A percentile compares a stretch with the other conserved stretches of the same genome.
These are phyloP conservation scores for Strongylocentrotus purpuratus DNA, from an alignment of 35 echinoderm and acorn worm genomes.

Conservation along the genomic window DNA sequence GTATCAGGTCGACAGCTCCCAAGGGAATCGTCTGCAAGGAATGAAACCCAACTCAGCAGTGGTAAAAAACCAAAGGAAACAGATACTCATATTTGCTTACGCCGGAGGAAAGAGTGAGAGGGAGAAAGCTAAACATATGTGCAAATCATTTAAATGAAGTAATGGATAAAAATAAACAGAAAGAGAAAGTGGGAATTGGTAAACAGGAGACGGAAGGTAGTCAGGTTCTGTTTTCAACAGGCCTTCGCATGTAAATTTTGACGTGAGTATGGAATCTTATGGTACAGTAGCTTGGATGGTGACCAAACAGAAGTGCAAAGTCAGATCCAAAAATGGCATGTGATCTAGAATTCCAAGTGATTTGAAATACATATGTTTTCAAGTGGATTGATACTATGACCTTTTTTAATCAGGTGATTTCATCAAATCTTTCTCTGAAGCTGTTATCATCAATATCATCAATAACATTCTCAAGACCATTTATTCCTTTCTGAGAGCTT, in stretches of 20 bases:
- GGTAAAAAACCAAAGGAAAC: neutral
- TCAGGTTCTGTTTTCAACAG: too few species aligned
- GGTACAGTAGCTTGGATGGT: neutral
- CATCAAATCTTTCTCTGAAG: too few species aligned
- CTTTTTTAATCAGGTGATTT: neutral
- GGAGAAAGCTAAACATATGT: neutral
- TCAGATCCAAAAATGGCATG: neutral
- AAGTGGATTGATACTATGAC: neutral
- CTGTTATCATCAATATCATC: too few species aligned
- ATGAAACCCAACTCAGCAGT: neutral
- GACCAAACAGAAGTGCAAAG: neutral
- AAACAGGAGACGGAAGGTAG: neutral
- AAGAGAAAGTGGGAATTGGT: neutral
- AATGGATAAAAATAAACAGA: constrained; percentile 14
- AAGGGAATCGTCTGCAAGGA: neutral
- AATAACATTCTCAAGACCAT: too few species aligned
- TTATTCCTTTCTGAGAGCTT: too few species aligned
- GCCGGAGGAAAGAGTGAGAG: neutral
- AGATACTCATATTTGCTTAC: neutral
- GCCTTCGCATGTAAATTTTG: too few species aligned
- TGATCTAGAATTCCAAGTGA: neutral
- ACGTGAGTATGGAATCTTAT: neutral
- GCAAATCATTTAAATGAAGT: neutral
- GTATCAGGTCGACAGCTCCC: neutral
- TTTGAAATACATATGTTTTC: neutral